phyloP scores from a whole-genome alignment of 1,140 invertebrate genomes.

The Euwallacea fornicatus region DNA sequence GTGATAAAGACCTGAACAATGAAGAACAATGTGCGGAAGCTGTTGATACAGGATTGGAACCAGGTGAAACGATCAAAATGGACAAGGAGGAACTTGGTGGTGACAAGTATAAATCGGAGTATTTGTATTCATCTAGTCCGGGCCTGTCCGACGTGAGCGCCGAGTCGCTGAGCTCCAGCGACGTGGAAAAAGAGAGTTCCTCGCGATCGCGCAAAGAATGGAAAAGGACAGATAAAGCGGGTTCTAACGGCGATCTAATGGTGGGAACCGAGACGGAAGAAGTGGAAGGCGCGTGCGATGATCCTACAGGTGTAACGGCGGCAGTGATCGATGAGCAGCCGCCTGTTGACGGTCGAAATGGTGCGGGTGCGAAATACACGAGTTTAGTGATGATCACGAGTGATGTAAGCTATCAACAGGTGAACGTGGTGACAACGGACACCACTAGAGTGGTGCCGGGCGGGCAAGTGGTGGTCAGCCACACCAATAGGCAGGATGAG shows the following conservation, averaged over 20 bases:
- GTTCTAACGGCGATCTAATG: slow-evolving; percentile 40
- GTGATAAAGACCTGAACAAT: slow-evolving; percentile 16
- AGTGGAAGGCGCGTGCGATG: slow-evolving; percentile 7
- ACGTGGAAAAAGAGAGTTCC: slow-evolving; percentile 42
- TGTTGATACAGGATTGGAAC: not conserved
- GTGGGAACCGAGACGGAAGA: slow-evolving; percentile 31
- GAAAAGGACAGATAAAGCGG: slow-evolving; percentile 16
- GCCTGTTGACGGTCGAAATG: slow-evolving; percentile 50
- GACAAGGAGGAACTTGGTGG: no score
- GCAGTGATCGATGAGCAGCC: slow-evolving; percentile 38
- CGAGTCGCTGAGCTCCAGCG: slow-evolving; percentile 48
- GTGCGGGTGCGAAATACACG: slow-evolving; percentile 69
- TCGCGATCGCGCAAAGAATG: slow-evolving; percentile 9
- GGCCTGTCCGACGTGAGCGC: slow-evolving; percentile 47
- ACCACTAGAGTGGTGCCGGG: slow-evolving; percentile 67
- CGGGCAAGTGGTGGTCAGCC: slow-evolving; percentile 57
- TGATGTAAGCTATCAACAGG: slow-evolving; percentile 56
- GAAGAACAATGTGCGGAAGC: not conserved
- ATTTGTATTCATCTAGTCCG: slow-evolving; percentile 45
- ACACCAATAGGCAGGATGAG: slow-evolving; percentile 53
- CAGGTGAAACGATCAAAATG: not conserved
- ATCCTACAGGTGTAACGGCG: slow-evolving; percentile 45
- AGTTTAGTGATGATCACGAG: slow-evolving; percentile 83
- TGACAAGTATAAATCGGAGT: not conserved
- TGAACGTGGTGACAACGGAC: slow-evolving; percentile 71